phyloP scores from a whole-genome alignment of 2,888 invertebrate species.

The Esperia sulphurella region DNA sequence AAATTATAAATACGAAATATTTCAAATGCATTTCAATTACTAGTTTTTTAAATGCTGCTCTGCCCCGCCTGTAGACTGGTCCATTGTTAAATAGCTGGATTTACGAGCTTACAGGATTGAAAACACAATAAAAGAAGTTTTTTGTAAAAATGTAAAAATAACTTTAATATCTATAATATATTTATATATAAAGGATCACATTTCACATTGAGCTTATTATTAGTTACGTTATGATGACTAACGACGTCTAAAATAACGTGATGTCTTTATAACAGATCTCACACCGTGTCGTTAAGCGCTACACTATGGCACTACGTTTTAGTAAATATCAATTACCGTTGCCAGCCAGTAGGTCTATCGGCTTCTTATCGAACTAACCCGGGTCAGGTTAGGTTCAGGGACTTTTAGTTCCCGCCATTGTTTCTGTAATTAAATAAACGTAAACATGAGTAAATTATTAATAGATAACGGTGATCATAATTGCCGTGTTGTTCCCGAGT shows the following conservation, averaged over 20 bases:
- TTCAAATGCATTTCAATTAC: too few species aligned
- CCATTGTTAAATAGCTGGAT: too few species aligned
- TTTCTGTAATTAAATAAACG: conserved; percentile 45
- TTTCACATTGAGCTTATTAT: conserved; percentile 13
- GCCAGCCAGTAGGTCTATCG: conserved; percentile 13
- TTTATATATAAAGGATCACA: conserved; percentile 22
- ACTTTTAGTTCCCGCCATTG: conserved; percentile 71
- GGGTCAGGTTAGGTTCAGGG: conserved; percentile 47
- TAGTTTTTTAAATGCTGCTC: too few species aligned
- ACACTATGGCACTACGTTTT: conserved; percentile 13
- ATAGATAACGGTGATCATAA: too few species aligned
- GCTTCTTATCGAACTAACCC: conserved; percentile 31
- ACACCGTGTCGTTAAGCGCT: neutral
- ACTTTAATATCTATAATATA: neutral
- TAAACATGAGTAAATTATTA: too few species aligned
- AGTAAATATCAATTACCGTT: neutral
- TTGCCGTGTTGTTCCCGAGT: too few species aligned
- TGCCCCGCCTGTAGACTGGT: too few species aligned
- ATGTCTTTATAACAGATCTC: neutral
- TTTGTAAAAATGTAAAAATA: neutral
- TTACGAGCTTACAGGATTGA: neutral
- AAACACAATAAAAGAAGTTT: conserved; percentile 13
- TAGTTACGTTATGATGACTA: too few species aligned
- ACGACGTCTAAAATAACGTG: too few species aligned
- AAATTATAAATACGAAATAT: too few species aligned